Evolutionary conservation across 1,140 invertebrate species (phyloP), one percentile per base, ranked within the genome.

Genomic region (Orius insidiosus): DNA sequence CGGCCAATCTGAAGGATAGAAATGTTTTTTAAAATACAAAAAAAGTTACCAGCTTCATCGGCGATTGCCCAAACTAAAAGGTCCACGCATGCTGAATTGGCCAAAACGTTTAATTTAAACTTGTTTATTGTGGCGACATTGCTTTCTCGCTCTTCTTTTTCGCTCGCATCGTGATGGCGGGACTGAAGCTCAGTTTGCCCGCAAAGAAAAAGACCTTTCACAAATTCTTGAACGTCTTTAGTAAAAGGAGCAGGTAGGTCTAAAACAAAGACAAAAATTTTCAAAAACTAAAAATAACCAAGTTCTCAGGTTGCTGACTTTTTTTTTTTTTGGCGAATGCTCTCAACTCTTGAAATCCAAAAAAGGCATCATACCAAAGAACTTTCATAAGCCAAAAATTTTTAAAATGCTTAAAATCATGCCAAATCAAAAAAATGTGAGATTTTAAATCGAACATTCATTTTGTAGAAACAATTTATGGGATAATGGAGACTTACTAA

Each of bases 21-120:
- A n/a, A 33, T 33, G 32, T 15, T 15, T 15, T 11, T 36, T 36
- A 36, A 36, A 36, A 36, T 4, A 11, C 3, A 36, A 36, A 40
- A 16, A 18, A 46, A 58, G 60, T 66, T 66, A 95, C 92, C 90
- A 56, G 86, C 86, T 70, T 97, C 93, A 65, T 97, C 92, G 1
- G 81, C 78, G 54, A 94, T 90, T 8, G 92, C 88, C 94, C 94
- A 98, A 19, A 98, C 90, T 2, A 98, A 70, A 0, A 98, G 71
- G 63, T 98, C 92, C 1, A 98, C 86, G 63, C 93, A 98, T 10
- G 90, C 88, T 2, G 93, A 90, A 67, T 95, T 96, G 0, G 89
- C 88, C 74, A 92, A 88, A 0, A 98, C 87, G 59, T 93, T 93
- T 19, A 96, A 78, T 67, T 94, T 93, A 57, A 92, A 88, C 58